Conservation (phyloP, 1,140 invertebrate species). For the Pinna nobilis region DNA sequence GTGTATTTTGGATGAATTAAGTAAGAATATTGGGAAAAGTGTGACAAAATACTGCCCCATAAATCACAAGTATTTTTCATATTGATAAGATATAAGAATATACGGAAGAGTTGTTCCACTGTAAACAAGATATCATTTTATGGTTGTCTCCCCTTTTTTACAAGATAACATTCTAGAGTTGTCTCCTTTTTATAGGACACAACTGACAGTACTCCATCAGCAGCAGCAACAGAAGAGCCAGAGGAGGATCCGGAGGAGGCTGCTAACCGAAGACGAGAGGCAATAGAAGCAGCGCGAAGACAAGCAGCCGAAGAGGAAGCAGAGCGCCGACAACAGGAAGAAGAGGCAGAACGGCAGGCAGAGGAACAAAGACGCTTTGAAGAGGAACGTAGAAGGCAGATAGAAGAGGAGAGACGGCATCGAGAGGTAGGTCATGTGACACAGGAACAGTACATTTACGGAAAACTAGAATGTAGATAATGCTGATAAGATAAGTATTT, state of each 20-base stretch:
- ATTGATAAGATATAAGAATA: too few species aligned
- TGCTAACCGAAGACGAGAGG: background rate
- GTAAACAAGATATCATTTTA: too few species aligned
- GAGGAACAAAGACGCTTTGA: conserved; percentile 24
- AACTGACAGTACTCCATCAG: conserved; percentile 12
- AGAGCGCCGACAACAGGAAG: conserved; percentile 21
- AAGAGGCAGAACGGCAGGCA: conserved; percentile 28
- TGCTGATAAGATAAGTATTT: background rate
- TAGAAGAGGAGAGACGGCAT: conserved; percentile 31
- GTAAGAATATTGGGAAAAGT: too few species aligned
- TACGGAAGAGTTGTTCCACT: too few species aligned
- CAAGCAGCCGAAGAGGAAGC: conserved; percentile 23
- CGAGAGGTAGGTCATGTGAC: conserved; percentile 7
- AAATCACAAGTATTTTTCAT: too few species aligned
- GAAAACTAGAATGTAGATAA: background rate
- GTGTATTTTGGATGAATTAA: too few species aligned
- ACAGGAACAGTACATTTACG: background rate
- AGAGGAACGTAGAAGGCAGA: conserved; percentile 25
- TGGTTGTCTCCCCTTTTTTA: too few species aligned
- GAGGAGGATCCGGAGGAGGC: conserved; percentile 8
- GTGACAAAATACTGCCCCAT: too few species aligned
- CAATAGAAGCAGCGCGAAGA: background rate
- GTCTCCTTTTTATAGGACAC: too few species aligned
- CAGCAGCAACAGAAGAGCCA: conserved; percentile 14
- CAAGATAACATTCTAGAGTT: too few species aligned